These are phyloP conservation scores for Ariopsis seemanni DNA, from an alignment of 2,113 vertebrate species.

Conservation along the genomic window DNA sequence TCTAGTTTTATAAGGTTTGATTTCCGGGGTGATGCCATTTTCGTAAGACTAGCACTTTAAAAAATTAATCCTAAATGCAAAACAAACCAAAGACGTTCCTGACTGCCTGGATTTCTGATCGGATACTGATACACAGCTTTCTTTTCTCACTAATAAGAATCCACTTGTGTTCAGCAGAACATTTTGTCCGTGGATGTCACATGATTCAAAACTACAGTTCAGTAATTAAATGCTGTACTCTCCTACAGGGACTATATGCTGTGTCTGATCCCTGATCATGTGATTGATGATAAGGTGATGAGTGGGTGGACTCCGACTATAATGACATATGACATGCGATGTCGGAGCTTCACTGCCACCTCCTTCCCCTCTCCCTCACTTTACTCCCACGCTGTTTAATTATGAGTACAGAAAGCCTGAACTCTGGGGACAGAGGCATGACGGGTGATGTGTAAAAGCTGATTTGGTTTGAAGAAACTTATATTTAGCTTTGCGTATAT, in stretches of 20 bases:
- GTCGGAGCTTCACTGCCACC: conserved; percentile 8
- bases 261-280: conserved; percentile 21
- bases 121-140: not conserved
- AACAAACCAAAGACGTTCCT: not conserved
- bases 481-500: not conserved
- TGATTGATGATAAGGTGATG: conserved; percentile 36
- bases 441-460: not conserved
- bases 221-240: not conserved
- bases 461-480: not conserved
- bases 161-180: not conserved
- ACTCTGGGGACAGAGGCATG: not conserved
- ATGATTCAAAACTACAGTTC: not conserved
- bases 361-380: conserved; percentile 8
- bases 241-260: conserved; percentile 36
- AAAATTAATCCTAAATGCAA: not conserved
- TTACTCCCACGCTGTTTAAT: not conserved
- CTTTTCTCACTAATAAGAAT: not conserved
- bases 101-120: not conserved
- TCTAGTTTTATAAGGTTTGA: too few relatives aligned
- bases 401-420: not conserved
- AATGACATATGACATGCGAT: not conserved
- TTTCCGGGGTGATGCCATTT: too few relatives aligned
- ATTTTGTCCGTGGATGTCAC: not conserved
- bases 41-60: not conserved
- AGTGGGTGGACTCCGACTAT: not conserved